Base-by-base conservation (phyloP, 1,140 invertebrate species). In the Heliothis virescens region DNA sequence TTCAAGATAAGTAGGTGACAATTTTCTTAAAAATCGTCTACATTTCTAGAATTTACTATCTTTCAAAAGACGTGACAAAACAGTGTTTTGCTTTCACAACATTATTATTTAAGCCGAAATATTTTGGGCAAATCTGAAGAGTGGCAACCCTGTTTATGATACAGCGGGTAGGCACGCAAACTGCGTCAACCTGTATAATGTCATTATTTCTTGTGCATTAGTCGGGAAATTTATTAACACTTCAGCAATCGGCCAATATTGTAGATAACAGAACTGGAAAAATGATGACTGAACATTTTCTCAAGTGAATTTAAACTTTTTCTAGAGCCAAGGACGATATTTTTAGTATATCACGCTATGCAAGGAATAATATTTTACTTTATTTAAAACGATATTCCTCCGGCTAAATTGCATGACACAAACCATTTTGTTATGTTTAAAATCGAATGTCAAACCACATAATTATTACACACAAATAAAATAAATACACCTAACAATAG, bases 181-280 rank as follows among this genome's bases (percentile, higher is more conserved):
- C 48, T 7, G 7, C 57, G 72, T 75, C 72, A 62, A 16, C 50
- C 41, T 62, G 57, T 75, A 60, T 75, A 75, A 75, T 75, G 47
- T 75, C 72, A 75, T 75, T 62, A 75, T 75, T 62, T 52, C 67
- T 53, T 60, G 57, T 47, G 55, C 72, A 60, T 75, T 62, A 50
- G 55, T 3, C 48, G 21, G 72, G 16, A 74, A 62, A 75, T 60
- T 75, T 75, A 75, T 75, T 26, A 62, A 75, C 18, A 75, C 55
- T 16, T 2, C 55, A 16, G 63, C 55, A 57, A 57, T 15, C 29
- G n/a, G 16, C 5, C 41, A 29, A 75, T 26, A 75, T 75, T 21
- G 34, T 41, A 62, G 16, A 47, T 75, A 72, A 72, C 26, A 26
- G 16, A 0, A 15, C 1, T 52, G 1, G 26, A 1, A 57, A 55